Evolutionary conservation across 1,140 invertebrate genomes (phyloP), one percentile per base, ranked within the genome.

Genomic region (Babylonia areolata): DNA sequence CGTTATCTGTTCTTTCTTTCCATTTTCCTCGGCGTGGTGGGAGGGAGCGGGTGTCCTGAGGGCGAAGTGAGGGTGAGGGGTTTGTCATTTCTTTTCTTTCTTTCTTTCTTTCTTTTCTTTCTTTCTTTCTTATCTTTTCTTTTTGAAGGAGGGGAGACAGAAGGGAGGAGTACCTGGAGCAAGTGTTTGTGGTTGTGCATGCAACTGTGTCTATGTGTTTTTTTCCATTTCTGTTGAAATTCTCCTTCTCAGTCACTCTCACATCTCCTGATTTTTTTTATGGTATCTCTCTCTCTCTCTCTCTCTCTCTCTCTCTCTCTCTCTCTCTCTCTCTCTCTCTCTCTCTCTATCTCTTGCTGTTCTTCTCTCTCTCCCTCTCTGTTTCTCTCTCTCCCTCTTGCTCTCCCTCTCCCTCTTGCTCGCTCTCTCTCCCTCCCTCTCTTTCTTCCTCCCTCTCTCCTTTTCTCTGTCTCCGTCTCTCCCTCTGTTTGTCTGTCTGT

Each of bases 61-160:
- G n/a, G n/a, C n/a, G n/a, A n/a, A 17, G 0, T 51, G 46, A 51
- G 17, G 9, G 46, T 51, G 46, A 17, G 46, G 9, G 46, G 9
- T 0, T 51, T 51, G 15, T 78, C 12, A 17, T 78, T n/a, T 78
- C 33, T 1, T 78, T 78, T n/a, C n/a, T 78, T 42, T 78, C n/a
- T 78, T 42, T 78, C 28, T 35, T 78, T 78, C 75, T 78, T 78
- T n/a, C 33, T 33, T 42, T 78, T 78, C 28, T 78, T 78, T n/a
- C 9, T 78, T 31, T 78, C 33, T n/a, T 9, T 78, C 75, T 78
- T 78, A 9, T 12, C 23, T n/a, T 1, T 51, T 9, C 17, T 51
- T 51, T 51, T 12, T 9, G 9, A 51, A 51, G 46, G 2, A 17
- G 17, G 46, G 46, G 46, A 12, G 17, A 51, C 17, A 51, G 46